Evolutionary conservation across 2,113 vertebrate species (phyloP), one percentile per base, ranked within the genome.

Genomic region (Picathartes gymnocephalus): DNA sequence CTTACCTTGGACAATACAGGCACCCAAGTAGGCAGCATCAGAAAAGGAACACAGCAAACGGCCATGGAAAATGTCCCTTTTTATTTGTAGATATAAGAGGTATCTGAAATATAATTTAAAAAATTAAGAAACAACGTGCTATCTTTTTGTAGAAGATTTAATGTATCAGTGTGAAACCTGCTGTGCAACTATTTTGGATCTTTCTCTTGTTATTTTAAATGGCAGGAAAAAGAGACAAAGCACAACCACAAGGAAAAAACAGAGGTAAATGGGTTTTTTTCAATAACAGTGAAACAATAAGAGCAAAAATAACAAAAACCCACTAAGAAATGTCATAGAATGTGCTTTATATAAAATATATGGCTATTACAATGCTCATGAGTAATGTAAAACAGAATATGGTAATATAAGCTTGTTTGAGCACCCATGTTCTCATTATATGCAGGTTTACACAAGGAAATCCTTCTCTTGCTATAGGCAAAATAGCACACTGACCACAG

Each of bases 31-130:
- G 40, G 99, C 99, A 93, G 99, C 99, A 92, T 99, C 99, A 58
- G 98, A 98, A 92, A 99, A 99, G 33, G 98, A 99, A 87, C 99
- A 99, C 68, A 99, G 98, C 93, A 99, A 98, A 69, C 99, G 98
- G 20, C 99, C 99, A 15, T 99, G 99, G 96, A 99, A 99, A 96
- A 99, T 98, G n/a, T 99, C 99, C 88, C 99, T 98, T 97, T 99
- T 99, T 95, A 99, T 91, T 96, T 99, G 99, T 73, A 99, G 98
- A 90, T 99, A 99, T 89, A 99, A 96, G 79, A 99, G 99, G 88
- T 99, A 99, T 96, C 99, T 99, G 97, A 45, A 98, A 98, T 11
- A 68, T 3, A 90, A 45, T 56, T 96, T n/a, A 83, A 90, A 90
- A 81, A n/a, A 53, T 33, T 47, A 62, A 31, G 14, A 53, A 79